Percentiles rank a stretch among this genome's conserved stretches.
These are phyloP conservation scores for Erithacus rubecula DNA, from an alignment of 2,797 vertebrate genomes.

Conservation along the genomic window DNA sequence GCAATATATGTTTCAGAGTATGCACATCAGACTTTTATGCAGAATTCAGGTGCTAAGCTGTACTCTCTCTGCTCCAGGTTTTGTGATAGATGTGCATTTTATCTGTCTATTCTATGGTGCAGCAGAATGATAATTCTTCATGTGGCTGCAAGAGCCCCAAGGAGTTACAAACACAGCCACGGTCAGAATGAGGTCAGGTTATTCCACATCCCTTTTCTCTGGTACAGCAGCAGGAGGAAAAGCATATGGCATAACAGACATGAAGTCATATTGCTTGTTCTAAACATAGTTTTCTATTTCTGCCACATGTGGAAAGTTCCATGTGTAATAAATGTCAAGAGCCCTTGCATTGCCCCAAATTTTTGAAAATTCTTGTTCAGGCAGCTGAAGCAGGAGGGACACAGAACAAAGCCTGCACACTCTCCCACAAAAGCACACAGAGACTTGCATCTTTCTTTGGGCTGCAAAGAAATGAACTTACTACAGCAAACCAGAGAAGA, in stretches of 20 bases:
- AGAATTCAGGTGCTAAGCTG: background rate
- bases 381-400: background rate
- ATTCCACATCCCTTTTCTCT: background rate
- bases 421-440: background rate
- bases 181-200: constrained; percentile 48
- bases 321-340: constrained; percentile 23
- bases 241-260: constrained; percentile 57
- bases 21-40: background rate
- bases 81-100: background rate
- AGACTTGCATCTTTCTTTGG: background rate
- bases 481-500: background rate
- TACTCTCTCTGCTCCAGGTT: background rate
- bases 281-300: constrained; percentile 46
- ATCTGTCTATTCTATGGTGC: background rate
- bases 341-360: background rate
- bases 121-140: background rate
- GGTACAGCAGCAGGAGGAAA: constrained; percentile 43
- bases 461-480: background rate
- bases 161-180: background rate
- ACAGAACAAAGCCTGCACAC: background rate
- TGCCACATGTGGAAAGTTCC: constrained; percentile 45
- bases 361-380: background rate
- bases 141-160: background rate
- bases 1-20: background rate
- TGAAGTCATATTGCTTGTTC: constrained; percentile 45